These are phyloP conservation scores for Sesamia inferens DNA, from an alignment of 2,888 invertebrate genomes.

Conservation along the genomic window DNA sequence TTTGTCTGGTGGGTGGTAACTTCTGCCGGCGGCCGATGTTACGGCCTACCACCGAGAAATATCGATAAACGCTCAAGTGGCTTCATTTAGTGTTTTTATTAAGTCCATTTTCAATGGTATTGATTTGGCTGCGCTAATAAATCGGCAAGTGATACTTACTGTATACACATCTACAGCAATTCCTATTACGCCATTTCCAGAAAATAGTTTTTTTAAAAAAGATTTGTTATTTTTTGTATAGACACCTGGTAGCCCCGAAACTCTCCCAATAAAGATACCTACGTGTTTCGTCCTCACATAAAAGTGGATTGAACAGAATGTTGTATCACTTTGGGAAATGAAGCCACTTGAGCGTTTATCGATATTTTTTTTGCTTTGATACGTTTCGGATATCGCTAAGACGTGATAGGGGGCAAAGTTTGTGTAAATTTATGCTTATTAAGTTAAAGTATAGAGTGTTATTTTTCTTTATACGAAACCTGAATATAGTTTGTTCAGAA, in stretches of 20 bases:
- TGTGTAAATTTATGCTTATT: slow-evolving; percentile 33
- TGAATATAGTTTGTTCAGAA: too few relatives aligned
- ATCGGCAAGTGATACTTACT: background rate
- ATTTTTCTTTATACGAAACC: too few relatives aligned
- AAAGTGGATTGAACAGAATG: slow-evolving; percentile 76
- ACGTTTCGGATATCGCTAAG: slow-evolving; percentile 64
- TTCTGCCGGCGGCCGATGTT: too few relatives aligned
- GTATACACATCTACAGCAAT: slow-evolving; percentile 4
- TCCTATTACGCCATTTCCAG: background rate
- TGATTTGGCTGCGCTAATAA: background rate
- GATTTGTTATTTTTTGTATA: slow-evolving; percentile 44
- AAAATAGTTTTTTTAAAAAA: slow-evolving; percentile 45
- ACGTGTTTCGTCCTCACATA: slow-evolving; percentile 67
- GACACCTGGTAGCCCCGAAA: slow-evolving; percentile 57
- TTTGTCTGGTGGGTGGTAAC: too few relatives aligned
- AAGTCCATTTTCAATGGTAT: too few relatives aligned
- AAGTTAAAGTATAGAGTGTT: background rate
- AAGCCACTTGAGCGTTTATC: slow-evolving; percentile 75
- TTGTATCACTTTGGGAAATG: slow-evolving; percentile 80
- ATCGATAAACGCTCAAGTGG: slow-evolving; percentile 73
- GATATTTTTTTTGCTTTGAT: slow-evolving; percentile 72
- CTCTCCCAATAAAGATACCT: slow-evolving; percentile 64
- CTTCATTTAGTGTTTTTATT: slow-evolving; percentile 62
- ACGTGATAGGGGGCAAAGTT: slow-evolving; percentile 66
- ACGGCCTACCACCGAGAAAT: too few relatives aligned